Evolutionary conservation across 2,888 invertebrate species (phyloP).

Genomic region (Camptogramma bilineatum): DNA sequence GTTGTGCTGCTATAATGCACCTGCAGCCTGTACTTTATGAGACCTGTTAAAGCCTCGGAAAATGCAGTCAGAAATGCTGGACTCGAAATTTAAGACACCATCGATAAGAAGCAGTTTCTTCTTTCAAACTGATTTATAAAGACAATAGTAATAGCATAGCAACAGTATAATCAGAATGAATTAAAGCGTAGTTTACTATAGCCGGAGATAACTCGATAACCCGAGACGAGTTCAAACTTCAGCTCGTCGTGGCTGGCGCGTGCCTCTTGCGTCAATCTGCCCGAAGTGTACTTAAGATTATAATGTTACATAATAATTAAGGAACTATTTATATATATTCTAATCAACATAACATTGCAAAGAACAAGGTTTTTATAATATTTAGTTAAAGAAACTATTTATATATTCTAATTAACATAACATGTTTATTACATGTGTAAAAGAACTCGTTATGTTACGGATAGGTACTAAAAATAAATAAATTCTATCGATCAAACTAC

Average conservation of each 20-base stretch:
- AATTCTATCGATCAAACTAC: no score
- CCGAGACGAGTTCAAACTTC: slow-evolving; percentile 31
- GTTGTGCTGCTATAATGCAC: no score
- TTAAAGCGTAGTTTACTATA: slow-evolving; percentile 52
- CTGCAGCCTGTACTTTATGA: no score
- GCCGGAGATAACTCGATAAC: slow-evolving; percentile 47
- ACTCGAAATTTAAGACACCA: background rate
- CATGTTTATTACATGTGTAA: background rate
- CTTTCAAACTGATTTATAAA: background rate
- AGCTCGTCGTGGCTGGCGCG: slow-evolving; percentile 27
- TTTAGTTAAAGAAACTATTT: background rate
- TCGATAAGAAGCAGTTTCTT: background rate
- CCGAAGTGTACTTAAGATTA: background rate
- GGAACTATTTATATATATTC: background rate
- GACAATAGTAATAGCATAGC: slow-evolving; percentile 32
- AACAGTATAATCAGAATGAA: slow-evolving; percentile 31
- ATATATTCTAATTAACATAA: background rate
- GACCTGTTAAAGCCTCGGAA: no score
- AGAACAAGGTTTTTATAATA: no score
- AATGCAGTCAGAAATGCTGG: no score
- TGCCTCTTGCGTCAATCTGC: slow-evolving; percentile 30
- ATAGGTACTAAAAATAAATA: no score
- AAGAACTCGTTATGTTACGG: no score
- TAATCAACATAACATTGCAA: background rate
- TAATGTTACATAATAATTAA: slow-evolving; percentile 18